Percentiles rank a stretch among this genome's conserved stretches.
phyloP scores from a whole-genome alignment of 2,797 vertebrate species.

The Lacerta agilis region DNA sequence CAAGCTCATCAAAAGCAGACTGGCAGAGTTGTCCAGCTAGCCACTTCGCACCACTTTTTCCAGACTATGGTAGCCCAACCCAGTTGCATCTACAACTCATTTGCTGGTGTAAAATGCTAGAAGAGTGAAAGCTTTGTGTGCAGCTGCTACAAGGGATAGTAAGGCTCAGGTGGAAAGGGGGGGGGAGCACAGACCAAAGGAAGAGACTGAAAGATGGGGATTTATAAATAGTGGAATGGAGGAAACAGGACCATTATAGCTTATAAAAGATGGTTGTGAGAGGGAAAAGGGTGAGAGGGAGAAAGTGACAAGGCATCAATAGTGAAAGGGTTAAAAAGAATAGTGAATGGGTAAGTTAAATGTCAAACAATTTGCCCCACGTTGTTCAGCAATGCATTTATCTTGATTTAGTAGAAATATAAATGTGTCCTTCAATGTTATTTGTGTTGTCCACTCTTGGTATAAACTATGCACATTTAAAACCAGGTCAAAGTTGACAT shows the following conservation, averaged over 20 bases:
- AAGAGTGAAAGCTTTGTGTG: neutral
- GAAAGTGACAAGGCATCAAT: neutral
- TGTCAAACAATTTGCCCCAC: neutral
- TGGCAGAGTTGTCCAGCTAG: neutral
- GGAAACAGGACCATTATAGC: neutral
- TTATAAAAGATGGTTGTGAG: neutral
- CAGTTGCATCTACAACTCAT: neutral
- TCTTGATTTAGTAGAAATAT: neutral
- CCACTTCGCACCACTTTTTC: neutral
- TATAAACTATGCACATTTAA: neutral
- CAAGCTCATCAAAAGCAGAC: neutral
- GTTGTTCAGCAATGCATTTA: neutral
- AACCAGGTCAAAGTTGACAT: neutral
- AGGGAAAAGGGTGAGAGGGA: neutral
- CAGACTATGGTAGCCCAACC: neutral
- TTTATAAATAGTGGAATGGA: neutral
- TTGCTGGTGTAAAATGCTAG: neutral
- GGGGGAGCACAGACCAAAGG: neutral
- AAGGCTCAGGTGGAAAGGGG: neutral
- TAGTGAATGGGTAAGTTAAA: neutral
- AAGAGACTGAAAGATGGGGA: neutral
- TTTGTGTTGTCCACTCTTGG: neutral
- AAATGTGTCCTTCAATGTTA: neutral
- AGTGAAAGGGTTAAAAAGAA: neutral
- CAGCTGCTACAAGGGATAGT: neutral